Evolutionary conservation across 2,888 invertebrate species (phyloP), one percentile per base, ranked within the genome.

Genomic region (Melieria picta): DNA sequence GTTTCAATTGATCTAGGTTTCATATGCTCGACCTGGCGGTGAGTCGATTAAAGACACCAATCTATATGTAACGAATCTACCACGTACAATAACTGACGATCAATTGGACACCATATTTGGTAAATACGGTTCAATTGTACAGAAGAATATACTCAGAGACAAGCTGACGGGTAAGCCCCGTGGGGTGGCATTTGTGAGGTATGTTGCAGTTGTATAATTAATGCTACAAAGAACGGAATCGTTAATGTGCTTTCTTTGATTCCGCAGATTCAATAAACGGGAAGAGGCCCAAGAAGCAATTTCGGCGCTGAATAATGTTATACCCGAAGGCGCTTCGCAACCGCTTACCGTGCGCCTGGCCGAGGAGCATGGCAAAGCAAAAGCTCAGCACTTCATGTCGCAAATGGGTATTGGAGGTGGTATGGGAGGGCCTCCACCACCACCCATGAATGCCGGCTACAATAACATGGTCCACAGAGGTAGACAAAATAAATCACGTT

Each of bases 11-110:
- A 43, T 74, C 4, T 48, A 91, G 91, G 97, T 97, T 72, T 97
- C 97, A 65, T 95, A 94, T 87, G 96, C 97, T 10, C 90, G 97
- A 76, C 96, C 97, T 11, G 94, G 94, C 42, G 95, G 96, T 55
- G 96, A 97, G 77, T 94, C 94, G 77, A 96, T 96, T 82, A 97
- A 96, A 86, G 96, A 96, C 79, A 96, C 97, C 30, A 98, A 98
- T 87, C 90, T 98, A 70, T 98, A 97, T 87, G 94, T 98, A 74
- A 94, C 96, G 77, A 96, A 97, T 88, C 89, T 97, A 79, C 97
- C 97, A 73, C 93, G 94, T 80, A 93, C 93, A 80, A 91, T 94
- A 77, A 93, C 93, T 55, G 95, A 96, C 83, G 91, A 92, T 62
- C 93, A 96, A 81, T 88, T 97, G 73, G 93, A 95, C 81, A 91